Evolutionary conservation across 2,113 vertebrate genomes (phyloP).

Genomic region (Cryptotis parvus): DNA sequence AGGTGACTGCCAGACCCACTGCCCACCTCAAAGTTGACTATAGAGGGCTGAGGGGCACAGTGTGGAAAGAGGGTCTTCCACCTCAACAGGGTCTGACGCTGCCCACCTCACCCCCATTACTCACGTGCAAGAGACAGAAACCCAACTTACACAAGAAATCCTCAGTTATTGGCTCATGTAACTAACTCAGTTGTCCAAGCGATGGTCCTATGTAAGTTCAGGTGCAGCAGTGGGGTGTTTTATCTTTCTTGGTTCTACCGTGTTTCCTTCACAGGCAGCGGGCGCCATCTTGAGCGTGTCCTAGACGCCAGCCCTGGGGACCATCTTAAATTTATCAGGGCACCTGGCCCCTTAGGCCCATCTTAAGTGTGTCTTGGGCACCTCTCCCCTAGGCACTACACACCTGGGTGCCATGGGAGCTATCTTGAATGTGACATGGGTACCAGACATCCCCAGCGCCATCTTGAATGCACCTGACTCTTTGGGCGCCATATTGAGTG

Average conservation of each 20-base stretch:
- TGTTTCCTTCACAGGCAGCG: too few relatives aligned
- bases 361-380: too few relatives aligned
- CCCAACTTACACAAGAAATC: not conserved
- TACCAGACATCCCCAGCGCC: too few relatives aligned
- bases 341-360: too few relatives aligned
- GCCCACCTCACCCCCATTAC: not conserved
- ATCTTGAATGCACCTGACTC: too few relatives aligned
- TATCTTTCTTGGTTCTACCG: not conserved
- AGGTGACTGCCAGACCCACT: not conserved
- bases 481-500: too few relatives aligned
- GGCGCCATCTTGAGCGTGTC: too few relatives aligned
- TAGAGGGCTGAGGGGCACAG: rapidly evolving
- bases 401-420: too few relatives aligned
- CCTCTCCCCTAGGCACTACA: too few relatives aligned
- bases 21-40: not conserved
- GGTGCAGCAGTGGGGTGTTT: not conserved
- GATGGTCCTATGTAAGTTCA: not conserved
- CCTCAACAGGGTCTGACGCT: not conserved
- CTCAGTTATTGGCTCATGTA: not conserved
- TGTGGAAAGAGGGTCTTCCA: not conserved
- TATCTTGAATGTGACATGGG: too few relatives aligned
- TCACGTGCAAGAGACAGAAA: not conserved
- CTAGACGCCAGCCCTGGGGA: too few relatives aligned
- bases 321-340: too few relatives aligned
- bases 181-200: not conserved